Evolutionary conservation across 2,113 vertebrate genomes (phyloP).

Genomic region (Phalacrocorax aristotelis): DNA sequence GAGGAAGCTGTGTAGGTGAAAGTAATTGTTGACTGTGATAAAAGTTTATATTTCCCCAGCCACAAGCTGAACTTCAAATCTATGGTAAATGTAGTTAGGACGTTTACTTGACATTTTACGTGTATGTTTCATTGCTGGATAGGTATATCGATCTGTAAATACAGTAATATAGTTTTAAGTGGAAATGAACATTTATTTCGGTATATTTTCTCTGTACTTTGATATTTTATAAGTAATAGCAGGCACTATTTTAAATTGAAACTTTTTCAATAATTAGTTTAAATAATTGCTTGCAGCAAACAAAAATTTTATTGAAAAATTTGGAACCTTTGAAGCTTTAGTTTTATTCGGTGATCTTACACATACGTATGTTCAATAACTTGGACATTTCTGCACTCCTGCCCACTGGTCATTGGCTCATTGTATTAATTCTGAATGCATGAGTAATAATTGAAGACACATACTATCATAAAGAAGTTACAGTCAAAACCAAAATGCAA

Average conservation of each 20-base stretch:
- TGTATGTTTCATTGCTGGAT: background rate
- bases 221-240: background rate
- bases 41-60: background rate
- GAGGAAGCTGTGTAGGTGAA: background rate
- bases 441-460: background rate
- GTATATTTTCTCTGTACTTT: background rate
- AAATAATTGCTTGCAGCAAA: background rate
- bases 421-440: background rate
- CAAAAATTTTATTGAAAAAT: background rate
- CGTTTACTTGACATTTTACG: background rate
- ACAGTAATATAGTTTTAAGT: background rate
- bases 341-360: background rate
- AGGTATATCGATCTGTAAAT: background rate
- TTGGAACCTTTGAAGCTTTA: background rate
- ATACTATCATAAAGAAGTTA: background rate
- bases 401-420: background rate
- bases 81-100: background rate
- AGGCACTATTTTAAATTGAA: background rate
- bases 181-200: background rate
- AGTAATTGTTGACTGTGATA: background rate
- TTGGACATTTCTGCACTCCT: background rate
- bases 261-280: background rate
- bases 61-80: background rate
- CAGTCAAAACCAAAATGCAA: background rate
- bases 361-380: background rate